Evolutionary conservation across 2,113 vertebrate species (phyloP).

Genomic region (Pycnonotus jocosus): DNA sequence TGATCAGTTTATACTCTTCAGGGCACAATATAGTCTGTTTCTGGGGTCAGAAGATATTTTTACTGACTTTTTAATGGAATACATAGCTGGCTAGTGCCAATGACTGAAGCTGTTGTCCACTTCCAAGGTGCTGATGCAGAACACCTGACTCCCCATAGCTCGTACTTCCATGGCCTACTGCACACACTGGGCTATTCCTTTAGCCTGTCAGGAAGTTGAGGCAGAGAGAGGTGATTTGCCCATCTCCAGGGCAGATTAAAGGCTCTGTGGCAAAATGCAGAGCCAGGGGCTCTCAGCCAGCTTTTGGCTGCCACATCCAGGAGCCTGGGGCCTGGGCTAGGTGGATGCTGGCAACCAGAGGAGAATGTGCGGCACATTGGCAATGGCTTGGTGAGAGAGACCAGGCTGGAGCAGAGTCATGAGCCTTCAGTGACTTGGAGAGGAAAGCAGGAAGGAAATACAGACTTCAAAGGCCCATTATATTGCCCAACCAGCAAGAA

Average conservation of each 20-base stretch:
- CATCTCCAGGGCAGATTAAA: neutral
- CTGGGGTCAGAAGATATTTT: neutral
- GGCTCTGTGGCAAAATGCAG: neutral
- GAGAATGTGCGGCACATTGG: neutral
- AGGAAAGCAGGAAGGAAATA: neutral
- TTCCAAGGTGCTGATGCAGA: neutral
- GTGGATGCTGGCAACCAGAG: neutral
- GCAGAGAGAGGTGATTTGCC: neutral
- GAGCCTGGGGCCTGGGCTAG: neutral
- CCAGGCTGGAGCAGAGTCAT: neutral
- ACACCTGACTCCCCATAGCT: neutral
- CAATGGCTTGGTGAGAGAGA: neutral
- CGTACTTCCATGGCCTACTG: fast-evolving
- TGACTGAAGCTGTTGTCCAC: neutral
- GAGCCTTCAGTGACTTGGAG: neutral
- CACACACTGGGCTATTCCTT: neutral
- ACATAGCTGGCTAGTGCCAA: neutral
- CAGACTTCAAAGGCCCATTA: neutral
- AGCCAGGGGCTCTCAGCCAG: neutral
- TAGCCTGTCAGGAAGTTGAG: neutral
- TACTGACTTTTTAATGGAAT: neutral
- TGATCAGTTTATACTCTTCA: neutral
- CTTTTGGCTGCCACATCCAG: neutral
- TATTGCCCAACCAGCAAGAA: neutral
- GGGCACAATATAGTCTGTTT: neutral